These are phyloP conservation scores for Numenius phaeopus DNA, from an alignment of 2,797 vertebrate genomes.

Conservation along the genomic window DNA sequence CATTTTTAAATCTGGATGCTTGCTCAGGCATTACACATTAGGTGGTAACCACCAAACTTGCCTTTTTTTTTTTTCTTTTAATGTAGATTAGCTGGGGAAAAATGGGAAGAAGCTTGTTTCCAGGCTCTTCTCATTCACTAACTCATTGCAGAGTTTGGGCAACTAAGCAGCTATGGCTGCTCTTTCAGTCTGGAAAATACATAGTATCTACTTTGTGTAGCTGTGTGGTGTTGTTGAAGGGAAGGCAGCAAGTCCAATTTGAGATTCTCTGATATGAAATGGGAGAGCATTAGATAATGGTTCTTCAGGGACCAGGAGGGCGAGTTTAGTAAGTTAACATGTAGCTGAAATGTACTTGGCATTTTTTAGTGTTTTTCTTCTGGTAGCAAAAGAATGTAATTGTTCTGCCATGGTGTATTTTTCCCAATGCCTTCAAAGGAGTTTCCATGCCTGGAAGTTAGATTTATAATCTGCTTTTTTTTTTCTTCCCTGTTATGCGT, in stretches of 20 bases:
- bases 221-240: background rate
- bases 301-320: background rate
- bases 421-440: conserved; percentile 49
- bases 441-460: conserved; percentile 63
- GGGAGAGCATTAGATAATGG: background rate
- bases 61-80: background rate
- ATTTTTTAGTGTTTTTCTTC: background rate
- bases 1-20: background rate
- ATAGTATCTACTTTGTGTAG: background rate
- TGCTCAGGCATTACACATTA: background rate
- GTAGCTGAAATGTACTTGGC: conserved; percentile 10
- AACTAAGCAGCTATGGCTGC: background rate
- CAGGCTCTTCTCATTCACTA: background rate
- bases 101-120: background rate
- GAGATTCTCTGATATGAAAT: background rate
- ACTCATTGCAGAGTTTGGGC: background rate
- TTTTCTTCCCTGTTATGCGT: background rate
- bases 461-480: conserved; percentile 61
- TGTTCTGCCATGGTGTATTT: conserved; percentile 49
- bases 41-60: background rate
- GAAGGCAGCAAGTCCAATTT: background rate
- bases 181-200: background rate
- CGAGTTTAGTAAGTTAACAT: background rate
- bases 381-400: conserved; percentile 57
- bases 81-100: background rate